Base-by-base conservation (phyloP, 2,888 invertebrate species). In the Andrena praecox region DNA sequence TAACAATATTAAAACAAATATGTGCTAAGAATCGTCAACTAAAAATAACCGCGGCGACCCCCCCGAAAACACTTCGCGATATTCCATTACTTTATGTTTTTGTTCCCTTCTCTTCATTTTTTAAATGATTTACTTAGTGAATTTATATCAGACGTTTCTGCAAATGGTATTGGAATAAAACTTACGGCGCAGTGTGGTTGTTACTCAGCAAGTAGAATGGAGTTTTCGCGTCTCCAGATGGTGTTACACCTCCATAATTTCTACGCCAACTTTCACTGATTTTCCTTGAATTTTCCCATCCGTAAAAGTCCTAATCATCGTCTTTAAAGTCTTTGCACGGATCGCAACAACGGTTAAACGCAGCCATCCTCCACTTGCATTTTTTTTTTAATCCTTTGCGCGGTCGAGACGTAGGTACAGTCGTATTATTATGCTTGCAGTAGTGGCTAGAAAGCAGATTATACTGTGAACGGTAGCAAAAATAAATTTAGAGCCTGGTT, bases 251-350 rank as follows among this genome's bases (percentile, higher is more conserved):
- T 24, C 60, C 27, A 31, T 33, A 74, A 82, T 72, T 82, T 82
- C 68, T 56, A 63, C 42, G 48, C 12, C 42, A 48, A 66, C 83
- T 82, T 83, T 81, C 83, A 82, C 82, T 72, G 12, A 70, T 50
- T 73, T 60, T 68, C 76, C 33, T 69, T 54, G 64, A 52, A 80
- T 62, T 72, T 76, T 82, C 64, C 68, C 82, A 64, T 63, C 59
- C 64, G 74, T 69, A 60, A 80, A 74, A 12, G 24, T 52, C 2
- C 66, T 75, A 42, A 76, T 64, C 63, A 68, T 54, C 42, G 63
- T 31, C 56, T 68, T 68, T 50, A 64, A 1, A 59, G 20, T 20
- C n/a, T 59, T 54, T 33, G n/a, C 42, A 31, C 12, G 24, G 31
- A 60, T 4, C 24, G 31, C 27, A 69, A 63, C 27, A 50, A 31